Conservation (phyloP, 2,797 vertebrate species). For the Nannoperca obscura region DNA sequence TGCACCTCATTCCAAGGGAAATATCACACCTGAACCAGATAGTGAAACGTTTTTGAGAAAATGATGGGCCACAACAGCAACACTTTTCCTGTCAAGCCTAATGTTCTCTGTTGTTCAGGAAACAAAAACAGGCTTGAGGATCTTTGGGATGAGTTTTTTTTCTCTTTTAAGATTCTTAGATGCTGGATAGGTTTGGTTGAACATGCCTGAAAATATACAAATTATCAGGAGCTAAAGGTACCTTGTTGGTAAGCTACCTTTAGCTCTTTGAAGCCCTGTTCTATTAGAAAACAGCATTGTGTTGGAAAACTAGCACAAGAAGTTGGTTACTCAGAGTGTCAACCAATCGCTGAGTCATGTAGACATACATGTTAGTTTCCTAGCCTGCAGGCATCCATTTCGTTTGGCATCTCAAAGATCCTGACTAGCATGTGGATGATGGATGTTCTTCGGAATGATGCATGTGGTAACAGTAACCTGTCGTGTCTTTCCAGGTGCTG, state of each 20-base stretch:
- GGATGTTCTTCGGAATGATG: background rate
- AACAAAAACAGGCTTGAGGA: background rate
- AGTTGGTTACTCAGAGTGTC: background rate
- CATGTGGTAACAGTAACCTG: slow-evolving; percentile 19
- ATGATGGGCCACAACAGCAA: background rate
- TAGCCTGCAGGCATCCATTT: slow-evolving; percentile 1
- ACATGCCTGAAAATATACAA: background rate
- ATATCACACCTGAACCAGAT: background rate
- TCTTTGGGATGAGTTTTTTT: background rate
- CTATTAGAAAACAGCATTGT: background rate
- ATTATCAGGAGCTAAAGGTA: background rate
- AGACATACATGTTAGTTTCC: slow-evolving; percentile 38
- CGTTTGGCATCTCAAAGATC: slow-evolving; percentile 25
- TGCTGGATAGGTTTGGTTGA: background rate
- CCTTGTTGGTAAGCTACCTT: no score
- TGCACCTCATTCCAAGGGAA: slow-evolving; percentile 3
- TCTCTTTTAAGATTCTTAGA: background rate
- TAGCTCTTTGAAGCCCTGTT: no score
- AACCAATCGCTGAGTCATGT: slow-evolving; percentile 21
- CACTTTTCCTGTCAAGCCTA: background rate
- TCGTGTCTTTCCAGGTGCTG: slow-evolving; percentile 88
- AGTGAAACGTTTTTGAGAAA: no score
- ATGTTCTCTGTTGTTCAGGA: background rate
- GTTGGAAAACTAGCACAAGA: background rate
- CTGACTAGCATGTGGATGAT: slow-evolving; percentile 8